Base-by-base conservation (phyloP, 2,797 vertebrate species). In the Phalanger gymnotis region DNA sequence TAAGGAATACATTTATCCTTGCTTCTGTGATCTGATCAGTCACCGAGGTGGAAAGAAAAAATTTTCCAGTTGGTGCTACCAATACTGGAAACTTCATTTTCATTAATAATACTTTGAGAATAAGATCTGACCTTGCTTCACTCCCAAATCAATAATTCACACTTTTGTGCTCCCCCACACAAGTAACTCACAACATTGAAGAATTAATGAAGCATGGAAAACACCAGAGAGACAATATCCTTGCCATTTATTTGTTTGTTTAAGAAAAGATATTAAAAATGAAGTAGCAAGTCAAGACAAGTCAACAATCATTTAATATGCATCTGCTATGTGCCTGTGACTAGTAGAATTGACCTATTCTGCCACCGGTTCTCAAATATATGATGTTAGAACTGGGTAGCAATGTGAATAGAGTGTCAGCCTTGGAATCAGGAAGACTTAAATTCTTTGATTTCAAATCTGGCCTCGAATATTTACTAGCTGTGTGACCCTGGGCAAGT, bases 51-150 rank as follows among this genome's bases (percentile, higher is more conserved):
- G 40, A 91, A 92, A 97, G 87, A 94, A 94, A 0, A 1, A 27
- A 3, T 14, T 4, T 57, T 14, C 92, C 91, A 19, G 9, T 31
- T 5, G 0, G 66, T 19, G 5, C 66, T 91, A 87, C 92, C 27
- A 14, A 55, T 47, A 92, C 58, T n/a, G 61, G 96, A 96, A 61
- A 47, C 56, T 96, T 93, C 58, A 47, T 96, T 95, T 93, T 94
- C 56, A 95, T 93, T 94, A 54, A 5, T 27, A 31, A n/a, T 93
- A 53, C 91, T 91, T 96, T 93, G 87, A 96, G 95, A 94, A 95
- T 54, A 94, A 92, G 11, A 25, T 91, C 93, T 90, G 54, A 90
- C 92, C 92, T 93, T 57, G 73, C 40, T 91, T 93, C 53, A 51
- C 66, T 95, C 93, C 92, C 57, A 96, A 81, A 61, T 91, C 53